A percentile compares a stretch with the other conserved stretches of the same genome.
phyloP scores from a whole-genome alignment of 64 coral and sea anemone species.

The Cladopsammia gracilis region DNA sequence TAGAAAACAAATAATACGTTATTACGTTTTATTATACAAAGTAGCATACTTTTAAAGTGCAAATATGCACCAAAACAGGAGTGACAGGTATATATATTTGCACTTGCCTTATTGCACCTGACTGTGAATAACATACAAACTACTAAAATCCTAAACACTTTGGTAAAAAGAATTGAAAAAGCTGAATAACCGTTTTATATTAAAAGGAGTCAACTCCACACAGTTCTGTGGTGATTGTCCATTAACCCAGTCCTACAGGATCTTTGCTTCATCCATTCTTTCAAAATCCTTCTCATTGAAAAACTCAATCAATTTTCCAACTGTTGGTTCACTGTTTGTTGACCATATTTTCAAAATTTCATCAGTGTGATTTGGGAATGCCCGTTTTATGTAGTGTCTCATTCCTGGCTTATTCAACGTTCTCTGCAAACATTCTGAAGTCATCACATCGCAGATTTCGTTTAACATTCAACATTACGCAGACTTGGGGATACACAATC shows the following conservation, averaged over 20 bases:
- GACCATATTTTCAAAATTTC: slow-evolving; percentile 35
- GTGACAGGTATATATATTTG: too few relatives aligned
- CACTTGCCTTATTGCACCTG: too few relatives aligned
- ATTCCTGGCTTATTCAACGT: slow-evolving; percentile 2
- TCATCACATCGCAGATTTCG: neutral
- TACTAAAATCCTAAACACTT: too few relatives aligned
- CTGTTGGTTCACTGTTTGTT: neutral
- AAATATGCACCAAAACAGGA: too few relatives aligned
- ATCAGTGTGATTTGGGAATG: neutral
- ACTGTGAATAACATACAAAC: too few relatives aligned
- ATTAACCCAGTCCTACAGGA: slow-evolving; percentile 22
- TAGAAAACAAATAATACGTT: too few relatives aligned
- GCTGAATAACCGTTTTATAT: too few relatives aligned
- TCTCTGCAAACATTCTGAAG: slow-evolving; percentile 35
- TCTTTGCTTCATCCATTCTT: slow-evolving; percentile 4
- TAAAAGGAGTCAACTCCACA: too few relatives aligned
- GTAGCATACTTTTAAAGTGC: too few relatives aligned
- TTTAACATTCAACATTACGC: slow-evolving; percentile 9
- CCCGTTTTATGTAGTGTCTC: neutral
- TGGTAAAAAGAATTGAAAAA: too few relatives aligned
- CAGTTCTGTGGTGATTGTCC: too few relatives aligned
- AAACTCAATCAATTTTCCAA: slow-evolving; percentile 20
- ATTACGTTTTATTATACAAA: too few relatives aligned
- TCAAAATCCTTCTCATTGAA: slow-evolving; percentile 8
- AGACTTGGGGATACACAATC: neutral